Percentiles rank a stretch among this genome's conserved stretches.
Evolutionary conservation across 2,113 vertebrate species (phyloP).

Genomic region (Lutjanus erythropterus): DNA sequence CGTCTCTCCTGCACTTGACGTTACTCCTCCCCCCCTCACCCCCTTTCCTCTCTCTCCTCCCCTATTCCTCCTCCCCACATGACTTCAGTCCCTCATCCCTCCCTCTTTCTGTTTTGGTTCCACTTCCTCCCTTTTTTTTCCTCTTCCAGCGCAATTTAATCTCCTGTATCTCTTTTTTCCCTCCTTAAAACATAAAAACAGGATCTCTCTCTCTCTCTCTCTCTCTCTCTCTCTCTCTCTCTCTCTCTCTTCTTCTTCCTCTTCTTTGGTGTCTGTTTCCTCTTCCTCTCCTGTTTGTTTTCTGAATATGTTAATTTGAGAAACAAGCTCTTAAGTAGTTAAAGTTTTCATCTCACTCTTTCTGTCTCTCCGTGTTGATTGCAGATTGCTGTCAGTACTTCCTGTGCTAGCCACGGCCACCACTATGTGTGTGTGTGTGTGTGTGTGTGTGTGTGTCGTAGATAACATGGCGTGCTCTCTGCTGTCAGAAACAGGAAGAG

Average conservation of each 20-base stretch:
- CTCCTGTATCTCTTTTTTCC: no score
- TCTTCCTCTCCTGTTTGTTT: not conserved
- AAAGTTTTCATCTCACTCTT: not conserved
- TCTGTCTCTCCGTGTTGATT: constrained; percentile 27
- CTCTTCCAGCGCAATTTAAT: not conserved
- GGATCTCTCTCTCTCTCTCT: not conserved
- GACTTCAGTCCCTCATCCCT: constrained; percentile 44
- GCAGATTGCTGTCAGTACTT: constrained; percentile 61
- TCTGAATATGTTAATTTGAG: not conserved
- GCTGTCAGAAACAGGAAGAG: constrained; percentile 79
- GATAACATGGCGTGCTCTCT: constrained; percentile 57
- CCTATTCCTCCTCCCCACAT: constrained; percentile 28
- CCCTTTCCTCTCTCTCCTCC: not conserved
- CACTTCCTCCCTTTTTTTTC: constrained; percentile 40
- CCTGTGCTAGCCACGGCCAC: constrained; percentile 30
- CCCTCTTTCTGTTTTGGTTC: constrained; percentile 44
- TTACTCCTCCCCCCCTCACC: constrained; percentile 25
- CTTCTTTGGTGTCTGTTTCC: not conserved
- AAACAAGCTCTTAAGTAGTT: not conserved
- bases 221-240: not conserved
- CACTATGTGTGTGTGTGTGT: constrained; percentile 17
- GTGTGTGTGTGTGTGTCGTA: constrained; percentile 55
- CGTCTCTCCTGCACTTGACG: constrained; percentile 46
- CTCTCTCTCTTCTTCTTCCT: not conserved
- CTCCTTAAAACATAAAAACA: no score